Evolutionary conservation across 2,113 vertebrate species (phyloP), one percentile per base, ranked within the genome.

Genomic region (Heterocephalus glaber): DNA sequence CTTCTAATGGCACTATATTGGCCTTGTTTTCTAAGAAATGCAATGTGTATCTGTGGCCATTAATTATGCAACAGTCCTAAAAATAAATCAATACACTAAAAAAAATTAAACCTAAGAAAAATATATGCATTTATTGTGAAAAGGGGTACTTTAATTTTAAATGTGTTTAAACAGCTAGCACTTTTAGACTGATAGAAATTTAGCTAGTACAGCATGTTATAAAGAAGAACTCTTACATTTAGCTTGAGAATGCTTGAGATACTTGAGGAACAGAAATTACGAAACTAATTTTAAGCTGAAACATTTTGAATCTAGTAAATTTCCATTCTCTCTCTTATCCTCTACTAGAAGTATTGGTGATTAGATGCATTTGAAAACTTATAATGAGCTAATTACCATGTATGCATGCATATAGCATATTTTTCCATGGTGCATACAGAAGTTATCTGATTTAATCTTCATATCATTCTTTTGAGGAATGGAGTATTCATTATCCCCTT

Each of bases 361-460:
- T 95, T 93, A 90, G 84, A 79, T 58, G 4, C 56, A 58, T 92
- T 76, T 60, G 60, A 63, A 94, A 89, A 87, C 35, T 89, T 93
- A 33, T 76, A 96, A 35, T 85, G 56, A 84, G 41, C 28, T 96
- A 95, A 82, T 90, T 96, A 76, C 60, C 26, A 22, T 81, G 65
- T 90, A 65, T 91, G 79, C 79, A 63, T 90, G 77, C 41, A 58
- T 60, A 35, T 93, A 84, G 84, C 44, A 33, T 81, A 38, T 90
- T 92, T 94, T 61, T 93, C 63, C 11, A 2, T 84, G 58, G 54
- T 94, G 52, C 58, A 81, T 94, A 94, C 74, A 96, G 52, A 92
- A 93, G 65, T 88, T 88, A 76, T 92, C 88, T 90, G 85, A 95
- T 95, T 96, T 94, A 91, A 90, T 97, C 52, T 70, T 96, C 56